Evolutionary conservation across 1,140 invertebrate species (phyloP).

Genomic region (Leguminivora glycinivorella): DNA sequence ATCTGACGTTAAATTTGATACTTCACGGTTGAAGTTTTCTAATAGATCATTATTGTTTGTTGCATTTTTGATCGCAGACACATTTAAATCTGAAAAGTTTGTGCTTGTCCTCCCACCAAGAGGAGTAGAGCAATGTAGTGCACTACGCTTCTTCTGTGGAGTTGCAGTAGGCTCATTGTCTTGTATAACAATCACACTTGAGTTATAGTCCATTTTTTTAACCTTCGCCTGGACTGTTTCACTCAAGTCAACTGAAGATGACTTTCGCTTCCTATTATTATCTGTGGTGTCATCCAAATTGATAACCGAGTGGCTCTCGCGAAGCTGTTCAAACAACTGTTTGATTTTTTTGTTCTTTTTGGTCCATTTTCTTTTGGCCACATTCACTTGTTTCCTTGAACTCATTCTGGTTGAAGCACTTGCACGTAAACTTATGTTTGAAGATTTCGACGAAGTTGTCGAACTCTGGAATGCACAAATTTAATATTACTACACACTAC

Average conservation of each 20-base stretch:
- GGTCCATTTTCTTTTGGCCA: constrained; percentile 34
- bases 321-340: constrained; percentile 41
- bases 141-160: constrained; percentile 33
- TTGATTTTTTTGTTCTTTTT: constrained; percentile 40
- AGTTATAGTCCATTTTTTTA: constrained; percentile 33
- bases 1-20: constrained; percentile 52
- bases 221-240: neutral
- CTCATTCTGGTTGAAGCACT: constrained; percentile 22
- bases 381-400: constrained; percentile 31
- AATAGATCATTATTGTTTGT: constrained; percentile 33
- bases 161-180: constrained; percentile 45
- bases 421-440: neutral
- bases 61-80: neutral
- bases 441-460: too few species aligned
- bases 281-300: constrained; percentile 13
- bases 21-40: constrained; percentile 42
- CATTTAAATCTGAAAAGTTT: constrained; percentile 27
- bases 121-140: constrained; percentile 53
- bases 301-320: constrained; percentile 27
- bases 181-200: constrained; percentile 40
- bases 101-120: constrained; percentile 30
- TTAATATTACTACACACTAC: neutral
- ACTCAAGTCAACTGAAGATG: neutral
- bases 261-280: neutral
- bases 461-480: neutral